A percentile compares a stretch with the other conserved stretches of the same genome.
These are phyloP conservation scores for Rhynchonycteris naso DNA, from an alignment of 2,797 vertebrate species.

Conservation along the genomic window DNA sequence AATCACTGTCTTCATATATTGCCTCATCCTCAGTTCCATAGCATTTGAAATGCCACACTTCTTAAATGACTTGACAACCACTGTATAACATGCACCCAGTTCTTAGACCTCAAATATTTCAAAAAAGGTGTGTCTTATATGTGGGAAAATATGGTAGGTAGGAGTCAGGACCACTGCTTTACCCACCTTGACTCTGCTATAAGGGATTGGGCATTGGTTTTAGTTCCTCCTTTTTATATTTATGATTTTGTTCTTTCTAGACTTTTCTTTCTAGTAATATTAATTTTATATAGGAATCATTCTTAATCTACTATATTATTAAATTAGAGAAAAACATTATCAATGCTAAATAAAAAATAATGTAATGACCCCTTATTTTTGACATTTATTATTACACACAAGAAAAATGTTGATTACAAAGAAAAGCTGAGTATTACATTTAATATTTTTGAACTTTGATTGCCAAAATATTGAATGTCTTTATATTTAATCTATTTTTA, in stretches of 20 bases:
- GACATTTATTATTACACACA: conserved; percentile 13
- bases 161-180: background rate
- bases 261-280: background rate
- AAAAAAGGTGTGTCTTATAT: too few species aligned
- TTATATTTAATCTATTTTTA: background rate
- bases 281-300: background rate
- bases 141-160: background rate
- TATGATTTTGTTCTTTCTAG: conserved; percentile 8
- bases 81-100: too few species aligned
- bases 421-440: conserved; percentile 65
- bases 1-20: too few species aligned
- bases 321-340: background rate
- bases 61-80: too few species aligned
- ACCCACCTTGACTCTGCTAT: background rate
- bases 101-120: too few species aligned
- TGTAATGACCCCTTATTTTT: background rate
- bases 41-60: too few species aligned
- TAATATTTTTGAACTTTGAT: conserved; percentile 67
- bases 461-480: conserved; percentile 52
- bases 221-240: background rate
- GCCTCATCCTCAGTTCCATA: too few species aligned
- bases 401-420: conserved; percentile 68
- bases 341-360: conserved; percentile 4
- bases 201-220: background rate
- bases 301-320: background rate